Percentiles rank a stretch among this genome's conserved stretches.
Conservation (phyloP, 2,113 vertebrate genomes). For the Laticauda colubrina region DNA sequence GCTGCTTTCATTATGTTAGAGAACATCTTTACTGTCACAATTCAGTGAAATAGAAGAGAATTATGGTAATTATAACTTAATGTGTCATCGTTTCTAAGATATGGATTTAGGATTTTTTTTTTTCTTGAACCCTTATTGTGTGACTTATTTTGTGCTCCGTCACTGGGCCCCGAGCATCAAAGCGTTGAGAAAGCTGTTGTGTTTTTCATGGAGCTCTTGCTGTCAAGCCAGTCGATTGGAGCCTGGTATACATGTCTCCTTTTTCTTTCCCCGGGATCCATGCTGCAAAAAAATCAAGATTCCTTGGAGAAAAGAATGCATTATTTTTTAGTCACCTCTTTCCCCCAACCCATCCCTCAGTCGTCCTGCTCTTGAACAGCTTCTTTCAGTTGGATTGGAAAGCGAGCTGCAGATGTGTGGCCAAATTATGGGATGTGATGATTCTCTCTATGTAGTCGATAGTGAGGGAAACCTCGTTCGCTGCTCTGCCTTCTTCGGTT, state of each 20-base stretch:
- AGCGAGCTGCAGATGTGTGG: background rate
- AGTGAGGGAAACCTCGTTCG: slow-evolving; percentile 11
- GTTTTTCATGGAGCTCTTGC: background rate
- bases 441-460: slow-evolving; percentile 20
- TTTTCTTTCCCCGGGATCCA: background rate
- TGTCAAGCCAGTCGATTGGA: background rate
- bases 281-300: background rate
- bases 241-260: background rate
- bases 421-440: slow-evolving; percentile 16
- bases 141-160: background rate
- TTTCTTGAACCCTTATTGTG: background rate
- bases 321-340: slow-evolving; percentile 10
- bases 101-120: background rate
- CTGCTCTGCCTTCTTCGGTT: background rate
- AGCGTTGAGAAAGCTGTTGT: background rate
- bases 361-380: slow-evolving; percentile 38
- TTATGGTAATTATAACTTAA: background rate
- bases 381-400: slow-evolving; percentile 37
- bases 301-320: background rate
- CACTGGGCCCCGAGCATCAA: background rate
- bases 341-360: slow-evolving; percentile 29
- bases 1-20: background rate
- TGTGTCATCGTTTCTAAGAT: background rate
- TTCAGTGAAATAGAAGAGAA: background rate
- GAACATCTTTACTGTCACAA: background rate